These are phyloP conservation scores for Oenanthe oenanthe DNA, from an alignment of 2,113 vertebrate genomes.

Conservation along the genomic window DNA sequence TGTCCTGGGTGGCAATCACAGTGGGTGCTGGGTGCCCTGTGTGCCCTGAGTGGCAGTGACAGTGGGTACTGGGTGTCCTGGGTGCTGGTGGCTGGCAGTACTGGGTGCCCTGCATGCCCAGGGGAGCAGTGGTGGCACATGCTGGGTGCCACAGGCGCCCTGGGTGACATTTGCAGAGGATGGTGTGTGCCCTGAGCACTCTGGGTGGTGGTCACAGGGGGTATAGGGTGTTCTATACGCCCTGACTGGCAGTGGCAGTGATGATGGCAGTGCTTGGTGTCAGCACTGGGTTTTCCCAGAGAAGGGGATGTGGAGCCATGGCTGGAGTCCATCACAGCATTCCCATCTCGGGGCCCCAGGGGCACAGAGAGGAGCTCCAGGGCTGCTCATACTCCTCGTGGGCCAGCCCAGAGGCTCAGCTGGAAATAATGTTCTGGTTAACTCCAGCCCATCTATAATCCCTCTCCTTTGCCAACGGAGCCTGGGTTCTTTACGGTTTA, in stretches of 20 bases:
- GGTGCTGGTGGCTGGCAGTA: too few relatives aligned
- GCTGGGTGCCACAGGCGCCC: neutral
- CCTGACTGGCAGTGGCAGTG: neutral
- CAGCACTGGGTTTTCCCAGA: fast-evolving
- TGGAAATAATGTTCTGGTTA: neutral
- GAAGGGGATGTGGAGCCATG: fast-evolving
- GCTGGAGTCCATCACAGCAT: neutral
- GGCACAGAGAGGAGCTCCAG: neutral
- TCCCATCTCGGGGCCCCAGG: fast-evolving
- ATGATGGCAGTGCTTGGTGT: neutral
- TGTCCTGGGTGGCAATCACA: neutral
- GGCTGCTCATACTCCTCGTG: neutral
- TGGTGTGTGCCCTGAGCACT: neutral
- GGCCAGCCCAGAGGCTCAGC: neutral
- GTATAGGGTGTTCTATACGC: fast-evolving
- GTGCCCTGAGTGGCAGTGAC: neutral
- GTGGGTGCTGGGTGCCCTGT: neutral
- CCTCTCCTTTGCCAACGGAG: neutral
- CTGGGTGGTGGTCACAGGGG: neutral
- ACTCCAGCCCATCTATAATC: constrained; percentile 37
- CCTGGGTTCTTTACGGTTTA: neutral
- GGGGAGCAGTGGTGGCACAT: neutral
- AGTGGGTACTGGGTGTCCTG: neutral
- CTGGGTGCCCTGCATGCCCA: neutral
- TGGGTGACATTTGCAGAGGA: neutral